Percentiles rank a stretch among this genome's conserved stretches.
Evolutionary conservation across 2,797 vertebrate species (phyloP).

Genomic region (Garrulus glandarius): DNA sequence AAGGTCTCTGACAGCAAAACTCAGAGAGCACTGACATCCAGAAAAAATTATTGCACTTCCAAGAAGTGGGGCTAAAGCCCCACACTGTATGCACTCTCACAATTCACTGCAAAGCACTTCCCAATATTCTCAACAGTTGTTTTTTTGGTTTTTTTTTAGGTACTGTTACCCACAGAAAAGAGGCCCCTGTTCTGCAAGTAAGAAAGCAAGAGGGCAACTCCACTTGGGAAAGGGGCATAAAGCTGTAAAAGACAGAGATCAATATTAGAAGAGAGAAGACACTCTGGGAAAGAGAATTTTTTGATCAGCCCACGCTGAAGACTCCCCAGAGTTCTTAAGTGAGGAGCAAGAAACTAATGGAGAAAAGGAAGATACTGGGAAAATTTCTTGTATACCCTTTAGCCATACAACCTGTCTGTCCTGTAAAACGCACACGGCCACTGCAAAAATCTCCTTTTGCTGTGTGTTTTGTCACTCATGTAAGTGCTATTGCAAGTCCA

Average conservation of each 20-base stretch:
- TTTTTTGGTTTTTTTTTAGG: too few species aligned
- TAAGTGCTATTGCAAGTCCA: background rate
- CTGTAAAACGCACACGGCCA: background rate
- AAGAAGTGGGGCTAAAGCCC: background rate
- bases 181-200: background rate
- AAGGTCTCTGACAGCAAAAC: background rate
- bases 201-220: background rate
- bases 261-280: background rate
- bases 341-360: background rate
- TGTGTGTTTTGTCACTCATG: background rate
- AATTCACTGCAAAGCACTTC: background rate
- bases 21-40: background rate
- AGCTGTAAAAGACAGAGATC: background rate
- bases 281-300: background rate
- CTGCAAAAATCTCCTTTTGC: background rate
- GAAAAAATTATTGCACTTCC: background rate
- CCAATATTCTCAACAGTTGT: background rate
- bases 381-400: background rate
- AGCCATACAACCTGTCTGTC: background rate
- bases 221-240: background rate
- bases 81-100: background rate
- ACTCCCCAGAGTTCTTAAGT: background rate
- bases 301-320: background rate
- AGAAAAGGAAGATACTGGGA: background rate
- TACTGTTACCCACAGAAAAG: background rate